Evolutionary conservation across 2,888 invertebrate genomes (phyloP).

Genomic region (Doris montereyensis): DNA sequence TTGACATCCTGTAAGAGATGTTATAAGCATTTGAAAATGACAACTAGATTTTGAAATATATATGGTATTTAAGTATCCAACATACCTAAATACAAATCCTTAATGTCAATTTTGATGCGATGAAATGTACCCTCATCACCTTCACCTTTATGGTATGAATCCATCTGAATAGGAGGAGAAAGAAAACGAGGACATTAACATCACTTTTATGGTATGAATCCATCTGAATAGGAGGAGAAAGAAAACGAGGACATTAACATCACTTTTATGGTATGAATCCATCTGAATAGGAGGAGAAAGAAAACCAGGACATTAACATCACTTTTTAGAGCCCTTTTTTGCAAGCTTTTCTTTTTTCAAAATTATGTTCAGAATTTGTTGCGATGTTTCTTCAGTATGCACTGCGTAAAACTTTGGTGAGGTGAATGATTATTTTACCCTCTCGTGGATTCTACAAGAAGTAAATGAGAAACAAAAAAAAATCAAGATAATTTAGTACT

Average conservation of each 20-base stretch:
- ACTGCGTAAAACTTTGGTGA: no score
- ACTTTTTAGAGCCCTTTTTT: no score
- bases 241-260: conserved; percentile 55
- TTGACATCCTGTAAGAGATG: no score
- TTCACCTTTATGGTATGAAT: conserved; percentile 69
- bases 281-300: conserved; percentile 56
- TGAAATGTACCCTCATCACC: conserved; percentile 73
- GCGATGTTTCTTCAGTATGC: no score
- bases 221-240: conserved; percentile 58
- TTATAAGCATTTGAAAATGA: no score
- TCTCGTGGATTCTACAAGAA: no score
- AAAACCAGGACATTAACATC: conserved; percentile 58
- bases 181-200: conserved; percentile 53
- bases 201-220: conserved; percentile 70
- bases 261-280: conserved; percentile 70
- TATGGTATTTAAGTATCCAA: neutral
- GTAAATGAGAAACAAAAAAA: no score
- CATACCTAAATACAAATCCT: conserved; percentile 80
- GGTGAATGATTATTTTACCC: no score
- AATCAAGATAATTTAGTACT: no score
- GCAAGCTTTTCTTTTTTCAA: no score
- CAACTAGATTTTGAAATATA: no score
- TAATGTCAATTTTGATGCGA: conserved; percentile 86
- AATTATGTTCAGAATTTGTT: no score
- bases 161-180: conserved; percentile 62